Conservation (phyloP, 2,888 invertebrate genomes). For the Ecliptopera silaceata region DNA sequence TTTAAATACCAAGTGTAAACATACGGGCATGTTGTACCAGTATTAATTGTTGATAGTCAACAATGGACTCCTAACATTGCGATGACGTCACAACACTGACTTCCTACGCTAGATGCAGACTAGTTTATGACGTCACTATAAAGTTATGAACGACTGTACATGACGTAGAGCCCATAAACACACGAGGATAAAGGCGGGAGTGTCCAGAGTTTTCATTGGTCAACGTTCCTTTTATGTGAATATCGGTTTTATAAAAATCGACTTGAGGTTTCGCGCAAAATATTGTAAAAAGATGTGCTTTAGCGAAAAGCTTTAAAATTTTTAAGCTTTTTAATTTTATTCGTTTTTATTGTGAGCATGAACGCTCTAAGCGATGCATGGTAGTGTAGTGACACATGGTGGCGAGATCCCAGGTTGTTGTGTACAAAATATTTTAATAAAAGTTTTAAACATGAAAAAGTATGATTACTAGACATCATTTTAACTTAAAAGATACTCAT, state of each 20-base stretch:
- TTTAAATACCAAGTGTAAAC: no score
- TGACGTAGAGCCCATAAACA: slow-evolving; percentile 52
- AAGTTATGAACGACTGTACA: slow-evolving; percentile 49
- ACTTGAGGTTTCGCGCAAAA: slow-evolving; percentile 1
- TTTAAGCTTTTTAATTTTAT: no score
- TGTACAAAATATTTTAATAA: no score
- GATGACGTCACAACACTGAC: slow-evolving; percentile 40
- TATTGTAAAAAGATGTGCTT: no score
- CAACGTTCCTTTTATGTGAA: slow-evolving; percentile 36
- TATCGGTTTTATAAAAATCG: slow-evolving; percentile 30
- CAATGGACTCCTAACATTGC: slow-evolving; percentile 31
- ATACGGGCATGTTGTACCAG: no score
- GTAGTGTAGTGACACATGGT: no score
- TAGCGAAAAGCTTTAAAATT: no score
- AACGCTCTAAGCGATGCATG: no score
- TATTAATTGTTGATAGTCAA: slow-evolving; percentile 28
- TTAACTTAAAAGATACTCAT: no score
- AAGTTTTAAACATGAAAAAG: no score
- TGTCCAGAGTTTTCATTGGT: slow-evolving; percentile 40
- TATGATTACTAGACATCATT: no score
- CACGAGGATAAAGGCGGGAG: slow-evolving; percentile 44
- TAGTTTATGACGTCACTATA: slow-evolving; percentile 50
- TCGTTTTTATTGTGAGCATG: neutral
- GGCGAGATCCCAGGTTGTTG: no score
- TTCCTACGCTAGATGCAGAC: slow-evolving; percentile 41